Conservation (phyloP, 2,888 invertebrate genomes). For the Eulithis testata region DNA sequence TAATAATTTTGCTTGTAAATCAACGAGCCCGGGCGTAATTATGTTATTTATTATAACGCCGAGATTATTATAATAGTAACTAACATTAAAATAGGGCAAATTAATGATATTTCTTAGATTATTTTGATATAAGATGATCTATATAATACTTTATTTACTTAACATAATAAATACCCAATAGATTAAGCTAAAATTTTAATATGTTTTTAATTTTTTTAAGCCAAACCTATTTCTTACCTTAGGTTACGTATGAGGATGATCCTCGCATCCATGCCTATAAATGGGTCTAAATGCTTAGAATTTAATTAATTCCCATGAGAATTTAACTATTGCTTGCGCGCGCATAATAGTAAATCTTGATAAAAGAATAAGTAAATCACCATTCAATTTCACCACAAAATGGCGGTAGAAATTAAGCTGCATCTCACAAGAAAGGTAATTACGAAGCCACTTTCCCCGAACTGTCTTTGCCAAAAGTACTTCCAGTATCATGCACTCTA, state of each 20-base stretch:
- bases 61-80: slow-evolving; percentile 6
- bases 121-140: not conserved
- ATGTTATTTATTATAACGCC: slow-evolving; percentile 24
- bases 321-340: not conserved
- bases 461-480: slow-evolving; percentile 21
- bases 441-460: slow-evolving; percentile 38
- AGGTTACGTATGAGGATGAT: too few relatives aligned
- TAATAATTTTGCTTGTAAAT: slow-evolving; percentile 32
- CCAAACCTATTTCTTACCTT: too few relatives aligned
- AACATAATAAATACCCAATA: not conserved
- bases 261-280: too few relatives aligned
- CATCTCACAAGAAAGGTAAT: slow-evolving; percentile 38
- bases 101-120: not conserved
- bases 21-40: slow-evolving; percentile 22
- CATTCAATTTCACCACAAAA: slow-evolving; percentile 30
- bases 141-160: too few relatives aligned
- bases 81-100: slow-evolving; percentile 8
- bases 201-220: too few relatives aligned
- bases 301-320: not conserved
- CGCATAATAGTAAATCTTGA: slow-evolving; percentile 16
- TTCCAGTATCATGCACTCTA: slow-evolving; percentile 10
- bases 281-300: too few relatives aligned
- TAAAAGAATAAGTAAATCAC: slow-evolving; percentile 25
- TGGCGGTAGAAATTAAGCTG: slow-evolving; percentile 29
- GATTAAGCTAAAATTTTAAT: too few relatives aligned